Conservation (phyloP, 2,888 invertebrate species). For the Pandemis cinnamomeana region DNA sequence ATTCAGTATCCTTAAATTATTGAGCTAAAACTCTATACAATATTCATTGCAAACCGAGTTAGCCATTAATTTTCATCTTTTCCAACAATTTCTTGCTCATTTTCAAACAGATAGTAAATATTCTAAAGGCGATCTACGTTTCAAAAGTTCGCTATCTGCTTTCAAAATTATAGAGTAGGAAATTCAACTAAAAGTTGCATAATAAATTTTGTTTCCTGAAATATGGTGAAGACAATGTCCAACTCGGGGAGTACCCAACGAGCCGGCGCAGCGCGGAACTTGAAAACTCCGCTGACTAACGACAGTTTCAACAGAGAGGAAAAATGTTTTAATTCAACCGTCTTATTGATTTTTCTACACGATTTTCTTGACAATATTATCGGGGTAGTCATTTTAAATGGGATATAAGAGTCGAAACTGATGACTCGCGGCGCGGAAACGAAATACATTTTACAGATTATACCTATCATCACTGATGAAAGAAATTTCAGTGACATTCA, state of each 20-base stretch:
- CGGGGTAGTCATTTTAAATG: not conserved
- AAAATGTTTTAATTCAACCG: constrained; percentile 60
- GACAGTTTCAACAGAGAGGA: constrained; percentile 58
- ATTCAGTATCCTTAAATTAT: not conserved
- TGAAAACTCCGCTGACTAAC: constrained; percentile 61
- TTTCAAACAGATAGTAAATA: constrained; percentile 10
- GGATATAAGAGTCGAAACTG: not conserved
- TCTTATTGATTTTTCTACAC: constrained; percentile 8
- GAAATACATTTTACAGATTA: too few species aligned
- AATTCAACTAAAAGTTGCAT: constrained; percentile 53
- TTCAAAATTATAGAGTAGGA: constrained; percentile 45
- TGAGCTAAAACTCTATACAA: not conserved
- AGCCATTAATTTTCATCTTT: constrained; percentile 1
- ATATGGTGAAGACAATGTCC: constrained; percentile 63
- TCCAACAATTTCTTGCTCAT: not conserved
- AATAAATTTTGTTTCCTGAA: constrained; percentile 58
- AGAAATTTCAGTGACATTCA: too few species aligned
- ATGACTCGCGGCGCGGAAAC: not conserved
- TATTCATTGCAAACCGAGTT: not conserved
- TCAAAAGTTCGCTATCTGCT: constrained; percentile 27
- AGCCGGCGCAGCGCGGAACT: constrained; percentile 55
- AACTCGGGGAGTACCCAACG: constrained; percentile 56
- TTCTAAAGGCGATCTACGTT: constrained; percentile 8
- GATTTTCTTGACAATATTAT: not conserved
- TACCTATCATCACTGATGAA: too few species aligned